Percentiles rank a stretch among this genome's conserved stretches.
phyloP scores from a whole-genome alignment of 2,888 invertebrate species.

The Archaeoteleia sp. region DNA sequence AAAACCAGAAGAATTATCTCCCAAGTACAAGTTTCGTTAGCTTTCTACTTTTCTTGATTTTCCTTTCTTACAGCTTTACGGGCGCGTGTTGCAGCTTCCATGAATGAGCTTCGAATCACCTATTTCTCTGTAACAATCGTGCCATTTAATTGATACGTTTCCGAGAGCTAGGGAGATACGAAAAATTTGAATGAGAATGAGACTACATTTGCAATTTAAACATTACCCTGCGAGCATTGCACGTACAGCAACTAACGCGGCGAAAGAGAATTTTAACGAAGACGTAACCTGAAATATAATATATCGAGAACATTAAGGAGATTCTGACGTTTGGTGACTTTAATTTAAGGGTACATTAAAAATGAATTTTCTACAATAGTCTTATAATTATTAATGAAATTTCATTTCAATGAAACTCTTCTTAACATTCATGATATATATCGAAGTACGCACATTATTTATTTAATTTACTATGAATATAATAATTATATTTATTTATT shows the following conservation, averaged over 20 bases:
- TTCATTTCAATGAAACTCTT: no score
- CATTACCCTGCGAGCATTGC: conserved; percentile 14
- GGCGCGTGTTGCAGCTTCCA: conserved; percentile 9
- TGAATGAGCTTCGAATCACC: conserved; percentile 33
- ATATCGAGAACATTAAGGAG: no score
- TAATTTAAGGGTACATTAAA: no score
- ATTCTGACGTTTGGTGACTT: no score
- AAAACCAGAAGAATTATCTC: conserved; percentile 21
- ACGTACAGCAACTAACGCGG: neutral
- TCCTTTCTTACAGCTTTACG: conserved; percentile 10
- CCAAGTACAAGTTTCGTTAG: conserved; percentile 26
- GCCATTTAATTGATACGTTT: conserved; percentile 25
- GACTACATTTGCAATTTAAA: conserved; percentile 37
- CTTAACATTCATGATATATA: no score
- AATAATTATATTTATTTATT: no score
- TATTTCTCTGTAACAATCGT: conserved; percentile 28
- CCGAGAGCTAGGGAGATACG: conserved; percentile 9
- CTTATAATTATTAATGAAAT: no score
- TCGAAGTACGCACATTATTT: no score
- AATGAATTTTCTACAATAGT: no score
- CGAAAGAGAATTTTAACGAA: conserved; percentile 18
- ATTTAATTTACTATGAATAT: no score
- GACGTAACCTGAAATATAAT: conserved; percentile 29
- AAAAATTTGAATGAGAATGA: conserved; percentile 30
- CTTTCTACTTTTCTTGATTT: conserved; percentile 24